Conservation (phyloP, 2,797 vertebrate genomes). For the Etheostoma perlongum region DNA sequence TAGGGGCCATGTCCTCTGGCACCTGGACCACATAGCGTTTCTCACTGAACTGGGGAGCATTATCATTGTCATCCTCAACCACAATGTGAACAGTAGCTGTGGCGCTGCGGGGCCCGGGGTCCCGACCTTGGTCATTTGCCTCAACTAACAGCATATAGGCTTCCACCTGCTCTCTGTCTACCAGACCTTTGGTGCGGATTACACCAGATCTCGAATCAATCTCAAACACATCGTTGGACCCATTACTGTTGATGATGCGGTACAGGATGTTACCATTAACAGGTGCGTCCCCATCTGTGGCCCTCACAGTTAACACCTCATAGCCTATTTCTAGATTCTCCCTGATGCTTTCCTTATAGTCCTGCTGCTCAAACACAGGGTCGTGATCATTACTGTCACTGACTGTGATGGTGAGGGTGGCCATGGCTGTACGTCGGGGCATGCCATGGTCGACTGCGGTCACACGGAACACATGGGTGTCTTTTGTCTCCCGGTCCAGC, state of each 20-base stretch:
- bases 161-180: conserved; percentile 92
- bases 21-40: conserved; percentile 93
- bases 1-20: conserved; percentile 89
- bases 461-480: conserved; percentile 94
- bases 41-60: conserved; percentile 94
- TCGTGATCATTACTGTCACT: conserved; percentile 93
- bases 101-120: conserved; percentile 91
- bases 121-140: conserved; percentile 93
- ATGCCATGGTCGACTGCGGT: conserved; percentile 89
- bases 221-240: conserved; percentile 89
- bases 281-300: conserved; percentile 92
- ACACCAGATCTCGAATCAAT: conserved; percentile 94
- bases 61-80: conserved; percentile 97
- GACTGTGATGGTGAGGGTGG: conserved; percentile 92
- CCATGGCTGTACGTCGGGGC: conserved; percentile 92
- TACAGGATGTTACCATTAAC: conserved; percentile 95
- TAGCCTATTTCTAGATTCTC: conserved; percentile 97
- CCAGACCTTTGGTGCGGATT: conserved; percentile 91
- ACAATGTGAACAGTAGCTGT: conserved; percentile 90
- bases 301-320: conserved; percentile 94
- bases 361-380: conserved; percentile 93
- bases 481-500: conserved; percentile 94
- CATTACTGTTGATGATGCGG: conserved; percentile 87
- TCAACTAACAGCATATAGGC: conserved; percentile 91
- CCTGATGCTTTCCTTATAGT: conserved; percentile 94